These are phyloP conservation scores for Drosophila leontia DNA, from an alignment of 1,140 invertebrate species.

Conservation along the genomic window DNA sequence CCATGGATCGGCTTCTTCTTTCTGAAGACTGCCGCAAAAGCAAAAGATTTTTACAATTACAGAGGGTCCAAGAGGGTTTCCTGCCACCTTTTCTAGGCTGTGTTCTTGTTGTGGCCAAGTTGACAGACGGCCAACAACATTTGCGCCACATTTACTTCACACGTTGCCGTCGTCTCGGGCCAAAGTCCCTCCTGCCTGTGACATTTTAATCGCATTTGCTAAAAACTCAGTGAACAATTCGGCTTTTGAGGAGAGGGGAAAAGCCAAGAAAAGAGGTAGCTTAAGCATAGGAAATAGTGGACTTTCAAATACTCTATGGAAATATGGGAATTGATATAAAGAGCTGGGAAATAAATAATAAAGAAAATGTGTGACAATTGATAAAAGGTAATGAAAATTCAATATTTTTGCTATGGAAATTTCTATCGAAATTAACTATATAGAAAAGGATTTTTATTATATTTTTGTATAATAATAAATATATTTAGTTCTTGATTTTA, in stretches of 20 bases:
- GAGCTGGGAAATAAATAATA: fast-evolving
- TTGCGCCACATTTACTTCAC: conserved; percentile 83
- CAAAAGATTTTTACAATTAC: conserved; percentile 69
- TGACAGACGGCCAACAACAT: conserved; percentile 82
- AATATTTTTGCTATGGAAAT: background rate
- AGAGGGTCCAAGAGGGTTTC: conserved; percentile 3
- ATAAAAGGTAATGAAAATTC: too few relatives aligned
- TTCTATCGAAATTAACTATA: background rate
- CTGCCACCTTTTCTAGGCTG: conserved; percentile 43
- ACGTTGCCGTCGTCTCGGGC: conserved; percentile 61
- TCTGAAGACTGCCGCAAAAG: conserved; percentile 58
- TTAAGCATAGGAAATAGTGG: background rate
- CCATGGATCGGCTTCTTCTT: conserved; percentile 28
- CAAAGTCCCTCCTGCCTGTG: conserved; percentile 56
- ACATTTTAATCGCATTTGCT: conserved; percentile 85
- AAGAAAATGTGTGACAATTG: background rate
- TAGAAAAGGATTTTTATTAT: background rate
- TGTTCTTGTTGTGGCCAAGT: conserved; percentile 19
- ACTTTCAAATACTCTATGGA: conserved; percentile 21
- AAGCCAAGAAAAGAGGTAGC: conserved; percentile 11
- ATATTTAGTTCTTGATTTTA: too few relatives aligned
- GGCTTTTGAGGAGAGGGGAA: conserved; percentile 14
- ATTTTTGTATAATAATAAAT: too few relatives aligned
- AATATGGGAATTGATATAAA: background rate
- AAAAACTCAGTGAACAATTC: conserved; percentile 84